Evolutionary conservation across 1,140 invertebrate genomes (phyloP).

Genomic region (Dermatophagoides farinae): DNA sequence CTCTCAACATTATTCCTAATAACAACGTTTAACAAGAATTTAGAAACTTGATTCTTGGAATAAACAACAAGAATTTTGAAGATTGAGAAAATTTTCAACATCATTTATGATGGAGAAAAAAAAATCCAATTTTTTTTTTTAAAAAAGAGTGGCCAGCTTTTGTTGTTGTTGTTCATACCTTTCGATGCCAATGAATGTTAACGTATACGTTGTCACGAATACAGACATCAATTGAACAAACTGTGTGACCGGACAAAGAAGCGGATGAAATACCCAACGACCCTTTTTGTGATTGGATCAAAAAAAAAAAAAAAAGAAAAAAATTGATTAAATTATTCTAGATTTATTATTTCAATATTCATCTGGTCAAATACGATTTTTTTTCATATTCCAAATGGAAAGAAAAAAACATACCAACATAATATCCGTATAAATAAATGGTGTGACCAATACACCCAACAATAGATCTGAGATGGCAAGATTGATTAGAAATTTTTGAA

Average conservation of each 20-base stretch:
- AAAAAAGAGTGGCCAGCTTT: too few species aligned
- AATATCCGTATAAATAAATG: constrained; percentile 29
- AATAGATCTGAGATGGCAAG: constrained; percentile 28
- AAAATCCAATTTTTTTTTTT: too few species aligned
- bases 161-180: too few species aligned
- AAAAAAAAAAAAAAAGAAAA: not conserved
- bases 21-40: too few species aligned
- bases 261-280: constrained; percentile 26
- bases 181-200: constrained; percentile 29
- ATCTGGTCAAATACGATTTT: not conserved
- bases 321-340: not conserved
- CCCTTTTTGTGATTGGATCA: constrained; percentile 16
- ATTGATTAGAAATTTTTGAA: constrained; percentile 28
- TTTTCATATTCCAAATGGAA: too few species aligned
- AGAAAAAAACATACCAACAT: constrained; percentile 21
- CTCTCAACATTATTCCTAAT: too few species aligned
- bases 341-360: not conserved
- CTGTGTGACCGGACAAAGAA: constrained; percentile 27
- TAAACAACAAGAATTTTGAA: too few species aligned
- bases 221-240: constrained; percentile 28
- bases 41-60: too few species aligned
- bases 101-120: too few species aligned
- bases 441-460: constrained; percentile 29
- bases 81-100: too few species aligned
- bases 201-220: constrained; percentile 28